Percentiles rank a stretch among this genome's conserved stretches.
phyloP scores from a whole-genome alignment of 2,888 invertebrate genomes.

The Sceliomorpha sp. region DNA sequence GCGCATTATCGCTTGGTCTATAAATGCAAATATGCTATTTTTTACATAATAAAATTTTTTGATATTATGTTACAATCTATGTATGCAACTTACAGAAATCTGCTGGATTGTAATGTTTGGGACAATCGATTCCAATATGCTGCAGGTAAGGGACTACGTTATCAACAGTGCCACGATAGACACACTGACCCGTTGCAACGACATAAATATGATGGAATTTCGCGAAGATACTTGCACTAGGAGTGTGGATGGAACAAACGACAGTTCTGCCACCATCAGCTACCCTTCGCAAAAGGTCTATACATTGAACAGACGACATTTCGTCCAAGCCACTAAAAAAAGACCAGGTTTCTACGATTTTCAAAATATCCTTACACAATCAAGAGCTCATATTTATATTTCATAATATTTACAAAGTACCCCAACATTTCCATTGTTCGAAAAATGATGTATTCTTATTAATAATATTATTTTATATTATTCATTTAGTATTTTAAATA shows the following conservation, averaged over 20 bases:
- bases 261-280: constrained; percentile 93
- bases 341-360: constrained; percentile 6
- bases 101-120: constrained; percentile 96
- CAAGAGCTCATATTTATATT: too few species aligned
- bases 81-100: constrained; percentile 90
- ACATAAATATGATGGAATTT: constrained; percentile 96
- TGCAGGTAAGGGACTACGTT: constrained; percentile 91
- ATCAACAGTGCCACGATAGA: constrained; percentile 90
- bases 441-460: too few species aligned
- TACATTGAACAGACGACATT: constrained; percentile 93
- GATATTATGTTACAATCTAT: neutral
- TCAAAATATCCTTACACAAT: too few species aligned
- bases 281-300: constrained; percentile 90
- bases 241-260: constrained; percentile 97
- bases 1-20: too few species aligned
- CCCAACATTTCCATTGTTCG: too few species aligned
- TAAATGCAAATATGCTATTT: too few species aligned
- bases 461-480: too few species aligned
- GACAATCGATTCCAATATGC: constrained; percentile 89
- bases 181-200: constrained; percentile 92
- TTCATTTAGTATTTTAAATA: too few species aligned
- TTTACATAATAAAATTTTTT: too few species aligned
- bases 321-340: constrained; percentile 92
- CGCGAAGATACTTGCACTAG: constrained; percentile 94
- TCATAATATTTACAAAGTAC: too few species aligned